These are phyloP conservation scores for Zapus hudsonius DNA, from an alignment of 2,113 vertebrate species.

Conservation along the genomic window DNA sequence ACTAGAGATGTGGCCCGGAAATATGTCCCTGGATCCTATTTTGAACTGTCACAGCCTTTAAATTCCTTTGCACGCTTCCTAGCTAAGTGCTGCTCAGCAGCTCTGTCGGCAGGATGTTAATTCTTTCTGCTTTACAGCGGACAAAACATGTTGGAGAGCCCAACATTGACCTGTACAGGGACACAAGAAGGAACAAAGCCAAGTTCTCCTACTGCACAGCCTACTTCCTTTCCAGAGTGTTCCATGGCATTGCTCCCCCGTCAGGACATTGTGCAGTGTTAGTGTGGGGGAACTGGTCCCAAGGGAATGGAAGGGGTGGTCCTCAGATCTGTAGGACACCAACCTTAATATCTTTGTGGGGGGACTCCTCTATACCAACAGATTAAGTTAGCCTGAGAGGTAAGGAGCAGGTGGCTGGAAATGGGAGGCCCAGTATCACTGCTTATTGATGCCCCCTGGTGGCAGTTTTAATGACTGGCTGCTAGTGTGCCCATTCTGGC, in stretches of 20 bases:
- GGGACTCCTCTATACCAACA: background rate
- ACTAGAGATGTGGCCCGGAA: background rate
- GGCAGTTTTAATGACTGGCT: background rate
- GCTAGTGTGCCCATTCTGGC: too few species aligned
- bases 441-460: conserved; percentile 10
- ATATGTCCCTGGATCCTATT: background rate
- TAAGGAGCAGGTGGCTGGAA: accelerated
- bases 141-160: too few species aligned
- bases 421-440: background rate
- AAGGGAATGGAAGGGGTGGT: background rate
- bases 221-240: background rate
- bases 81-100: background rate
- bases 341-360: background rate
- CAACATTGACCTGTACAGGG: too few species aligned
- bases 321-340: background rate
- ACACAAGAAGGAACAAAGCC: background rate
- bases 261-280: background rate
- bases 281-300: background rate
- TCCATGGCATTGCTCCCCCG: background rate
- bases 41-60: background rate
- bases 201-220: background rate
- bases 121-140: background rate
- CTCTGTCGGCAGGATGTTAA: background rate
- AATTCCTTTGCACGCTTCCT: background rate
- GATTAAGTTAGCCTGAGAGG: accelerated